A percentile compares a stretch with the other conserved stretches of the same genome.
Evolutionary conservation across 2,888 invertebrate genomes (phyloP).

Genomic region (Drosophila subquinaria): DNA sequence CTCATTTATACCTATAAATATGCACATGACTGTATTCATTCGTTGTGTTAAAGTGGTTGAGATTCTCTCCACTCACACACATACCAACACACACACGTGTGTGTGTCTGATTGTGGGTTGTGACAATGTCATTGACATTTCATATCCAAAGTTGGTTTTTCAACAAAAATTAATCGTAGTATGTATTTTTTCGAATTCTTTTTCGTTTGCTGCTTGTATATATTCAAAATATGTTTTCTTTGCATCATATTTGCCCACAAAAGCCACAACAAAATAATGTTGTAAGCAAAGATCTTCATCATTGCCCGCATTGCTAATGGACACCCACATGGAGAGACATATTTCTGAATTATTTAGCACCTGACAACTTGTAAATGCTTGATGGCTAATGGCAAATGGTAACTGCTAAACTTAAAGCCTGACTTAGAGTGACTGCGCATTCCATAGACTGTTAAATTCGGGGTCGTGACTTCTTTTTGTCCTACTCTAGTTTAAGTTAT

Average conservation of each 20-base stretch:
- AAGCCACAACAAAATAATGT: slow-evolving; percentile 13
- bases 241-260: slow-evolving; percentile 18
- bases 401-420: not conserved
- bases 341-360: slow-evolving; percentile 24
- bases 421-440: not conserved
- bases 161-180: slow-evolving; percentile 30
- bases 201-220: not conserved
- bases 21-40: slow-evolving; percentile 25
- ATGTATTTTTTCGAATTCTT: slow-evolving; percentile 13
- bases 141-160: slow-evolving; percentile 34
- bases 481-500: slow-evolving; percentile 26
- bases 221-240: slow-evolving; percentile 33
- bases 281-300: slow-evolving; percentile 14
- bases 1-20: not conserved
- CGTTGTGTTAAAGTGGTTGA: slow-evolving; percentile 15
- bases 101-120: slow-evolving; percentile 32
- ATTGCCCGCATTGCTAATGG: slow-evolving; percentile 23
- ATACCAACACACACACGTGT: not conserved
- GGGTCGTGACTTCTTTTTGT: slow-evolving; percentile 5
- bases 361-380: slow-evolving; percentile 2
- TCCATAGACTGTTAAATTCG: slow-evolving; percentile 4
- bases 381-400: not conserved
- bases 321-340: slow-evolving; percentile 15
- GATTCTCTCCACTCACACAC: slow-evolving; percentile 15
- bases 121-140: slow-evolving; percentile 57